phyloP scores from a whole-genome alignment of 2,113 vertebrate species.

The Coregonus clupeaformis region DNA sequence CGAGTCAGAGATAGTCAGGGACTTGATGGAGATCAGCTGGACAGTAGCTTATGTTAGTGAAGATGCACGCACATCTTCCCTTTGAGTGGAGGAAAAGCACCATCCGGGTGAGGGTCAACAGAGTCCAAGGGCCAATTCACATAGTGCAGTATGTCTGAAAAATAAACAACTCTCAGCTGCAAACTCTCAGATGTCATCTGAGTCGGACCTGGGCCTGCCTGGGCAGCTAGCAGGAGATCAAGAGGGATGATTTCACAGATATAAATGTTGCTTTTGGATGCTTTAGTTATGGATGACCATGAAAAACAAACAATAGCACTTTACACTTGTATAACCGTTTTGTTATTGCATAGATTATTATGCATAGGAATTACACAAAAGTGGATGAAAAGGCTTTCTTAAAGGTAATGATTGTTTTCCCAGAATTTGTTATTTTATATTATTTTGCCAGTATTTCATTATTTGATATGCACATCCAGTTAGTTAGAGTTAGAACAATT shows the following conservation, averaged over 20 bases:
- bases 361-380: too few relatives aligned
- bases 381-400: neutral
- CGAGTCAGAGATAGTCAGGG: conserved; percentile 25
- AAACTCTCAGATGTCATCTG: neutral
- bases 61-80: conserved; percentile 5
- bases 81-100: conserved; percentile 13
- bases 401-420: too few relatives aligned
- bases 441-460: neutral
- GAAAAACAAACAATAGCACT: neutral
- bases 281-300: neutral
- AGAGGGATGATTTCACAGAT: conserved; percentile 3
- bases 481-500: too few relatives aligned
- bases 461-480: neutral
- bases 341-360: too few relatives aligned
- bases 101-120: conserved; percentile 25
- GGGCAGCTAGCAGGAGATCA: neutral
- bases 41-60: conserved; percentile 13
- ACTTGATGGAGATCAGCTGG: conserved; percentile 45
- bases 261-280: neutral
- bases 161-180: conserved; percentile 17
- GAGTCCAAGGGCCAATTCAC: conserved; percentile 23
- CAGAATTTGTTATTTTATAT: neutral
- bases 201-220: neutral
- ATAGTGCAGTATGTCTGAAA: conserved; percentile 20
- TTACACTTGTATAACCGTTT: too few relatives aligned